phyloP scores from a whole-genome alignment of 2,113 vertebrate genomes.

The Sakesphorus luctuosus region DNA sequence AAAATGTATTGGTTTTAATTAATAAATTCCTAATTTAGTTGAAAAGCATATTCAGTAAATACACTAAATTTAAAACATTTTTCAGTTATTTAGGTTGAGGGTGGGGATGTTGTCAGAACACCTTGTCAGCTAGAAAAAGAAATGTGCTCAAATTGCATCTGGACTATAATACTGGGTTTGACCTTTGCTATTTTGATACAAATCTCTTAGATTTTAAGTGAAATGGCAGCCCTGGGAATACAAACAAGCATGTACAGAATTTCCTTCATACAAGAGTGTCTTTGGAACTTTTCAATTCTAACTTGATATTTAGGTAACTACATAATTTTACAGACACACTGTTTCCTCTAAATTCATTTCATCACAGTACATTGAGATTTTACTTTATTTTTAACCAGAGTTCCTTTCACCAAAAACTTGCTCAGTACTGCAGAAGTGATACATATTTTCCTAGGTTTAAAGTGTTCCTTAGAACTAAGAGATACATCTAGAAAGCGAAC shows the following conservation, averaged over 20 bases:
- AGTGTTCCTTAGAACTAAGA: not conserved
- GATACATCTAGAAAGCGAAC: not conserved
- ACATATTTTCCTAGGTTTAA: not conserved
- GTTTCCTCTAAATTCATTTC: not conserved
- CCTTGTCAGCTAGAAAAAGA: not conserved
- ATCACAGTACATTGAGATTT: not conserved
- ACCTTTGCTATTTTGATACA: not conserved
- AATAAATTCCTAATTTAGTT: not conserved
- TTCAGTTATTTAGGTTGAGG: not conserved
- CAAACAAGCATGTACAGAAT: not conserved
- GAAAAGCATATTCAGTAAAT: not conserved
- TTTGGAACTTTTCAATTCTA: not conserved
- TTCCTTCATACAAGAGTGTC: not conserved
- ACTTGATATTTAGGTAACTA: not conserved
- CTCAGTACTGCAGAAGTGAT: not conserved
- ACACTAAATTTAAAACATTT: not conserved
- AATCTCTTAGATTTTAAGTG: not conserved
- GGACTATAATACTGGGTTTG: not conserved
- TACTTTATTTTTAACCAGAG: not conserved
- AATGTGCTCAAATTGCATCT: not conserved
- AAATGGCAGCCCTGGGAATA: conserved; percentile 10
- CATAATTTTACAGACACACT: not conserved
- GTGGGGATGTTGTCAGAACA: not conserved
- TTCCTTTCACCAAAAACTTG: not conserved
- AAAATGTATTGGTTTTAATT: conserved; percentile 31